These are phyloP conservation scores for Polyergus mexicanus DNA, from an alignment of 1,140 invertebrate species.

Conservation along the genomic window DNA sequence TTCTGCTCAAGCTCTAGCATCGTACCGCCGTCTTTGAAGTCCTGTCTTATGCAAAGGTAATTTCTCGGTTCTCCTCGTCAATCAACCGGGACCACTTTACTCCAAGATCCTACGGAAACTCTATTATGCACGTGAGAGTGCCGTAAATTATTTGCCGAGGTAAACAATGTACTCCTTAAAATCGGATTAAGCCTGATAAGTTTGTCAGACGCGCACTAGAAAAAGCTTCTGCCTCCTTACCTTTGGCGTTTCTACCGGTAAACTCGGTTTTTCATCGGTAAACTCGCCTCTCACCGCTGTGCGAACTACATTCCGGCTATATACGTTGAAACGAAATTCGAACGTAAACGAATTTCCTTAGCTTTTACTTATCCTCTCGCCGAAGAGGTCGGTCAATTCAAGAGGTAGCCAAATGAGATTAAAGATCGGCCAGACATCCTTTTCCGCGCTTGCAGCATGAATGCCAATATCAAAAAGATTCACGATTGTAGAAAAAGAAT, in stretches of 20 bases:
- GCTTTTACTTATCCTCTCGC: constrained; percentile 34
- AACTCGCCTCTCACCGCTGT: constrained; percentile 42
- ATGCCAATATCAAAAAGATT: background rate
- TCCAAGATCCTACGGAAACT: constrained; percentile 67
- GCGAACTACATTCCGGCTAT: background rate
- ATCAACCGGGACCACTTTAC: constrained; percentile 69
- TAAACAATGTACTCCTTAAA: constrained; percentile 49
- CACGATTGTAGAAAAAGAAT: background rate
- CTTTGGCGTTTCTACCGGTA: background rate
- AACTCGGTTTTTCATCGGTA: constrained; percentile 40
- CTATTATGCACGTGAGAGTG: constrained; percentile 71
- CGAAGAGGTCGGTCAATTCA: constrained; percentile 31
- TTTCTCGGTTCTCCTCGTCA: constrained; percentile 63
- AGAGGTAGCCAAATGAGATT: constrained; percentile 42
- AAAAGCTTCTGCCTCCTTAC: constrained; percentile 23
- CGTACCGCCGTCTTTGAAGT: constrained; percentile 70
- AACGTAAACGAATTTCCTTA: constrained; percentile 52
- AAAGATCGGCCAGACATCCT: constrained; percentile 19
- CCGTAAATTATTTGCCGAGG: constrained; percentile 72
- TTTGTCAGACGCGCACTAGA: constrained; percentile 16
- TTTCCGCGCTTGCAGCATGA: background rate
- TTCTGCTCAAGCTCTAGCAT: constrained; percentile 38
- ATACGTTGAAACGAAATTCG: constrained; percentile 40
- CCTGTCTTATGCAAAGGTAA: constrained; percentile 40
- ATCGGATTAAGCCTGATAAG: constrained; percentile 53